phyloP scores from a whole-genome alignment of 2,797 vertebrate genomes.

The Syngnathus rostellatus region DNA sequence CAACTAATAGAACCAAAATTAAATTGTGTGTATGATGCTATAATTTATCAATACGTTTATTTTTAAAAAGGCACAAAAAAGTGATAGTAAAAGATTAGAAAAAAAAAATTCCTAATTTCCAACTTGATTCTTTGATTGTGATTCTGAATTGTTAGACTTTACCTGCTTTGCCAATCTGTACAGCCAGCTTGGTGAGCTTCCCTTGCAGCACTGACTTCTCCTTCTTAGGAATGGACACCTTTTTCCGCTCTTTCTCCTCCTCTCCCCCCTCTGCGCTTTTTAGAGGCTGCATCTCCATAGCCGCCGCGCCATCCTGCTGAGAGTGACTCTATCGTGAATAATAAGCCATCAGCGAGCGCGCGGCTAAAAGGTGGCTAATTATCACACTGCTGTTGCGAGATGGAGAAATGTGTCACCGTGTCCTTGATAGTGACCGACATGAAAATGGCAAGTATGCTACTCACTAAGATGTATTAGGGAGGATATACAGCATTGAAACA shows the following conservation, averaged over 20 bases:
- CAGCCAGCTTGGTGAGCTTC: conserved; percentile 96
- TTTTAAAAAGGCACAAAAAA: no score
- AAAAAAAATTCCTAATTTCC: no score
- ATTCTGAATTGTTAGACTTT: conserved; percentile 11
- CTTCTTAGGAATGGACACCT: conserved; percentile 85
- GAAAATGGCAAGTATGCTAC: not conserved
- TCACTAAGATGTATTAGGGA: not conserved
- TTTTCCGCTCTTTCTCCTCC: conserved; percentile 93
- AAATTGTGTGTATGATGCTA: no score
- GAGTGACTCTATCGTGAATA: conserved; percentile 43
- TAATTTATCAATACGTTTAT: no score
- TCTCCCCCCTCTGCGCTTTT: conserved; percentile 96
- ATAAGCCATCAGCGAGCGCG: conserved; percentile 44
- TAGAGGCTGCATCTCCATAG: conserved; percentile 99
- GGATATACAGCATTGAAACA: not conserved
- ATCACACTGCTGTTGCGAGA: conserved; percentile 48
- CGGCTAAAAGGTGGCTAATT: conserved; percentile 48
- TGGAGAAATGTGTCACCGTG: conserved; percentile 49
- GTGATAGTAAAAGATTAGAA: no score
- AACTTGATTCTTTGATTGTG: not conserved
- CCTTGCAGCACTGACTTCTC: conserved; percentile 98
- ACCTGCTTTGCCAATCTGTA: conserved; percentile 99
- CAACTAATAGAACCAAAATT: no score
- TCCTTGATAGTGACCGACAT: conserved; percentile 53
- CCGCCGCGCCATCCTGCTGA: conserved; percentile 91